Base-by-base conservation (phyloP, 2,888 invertebrate genomes). In the Melipona bicolor region DNA sequence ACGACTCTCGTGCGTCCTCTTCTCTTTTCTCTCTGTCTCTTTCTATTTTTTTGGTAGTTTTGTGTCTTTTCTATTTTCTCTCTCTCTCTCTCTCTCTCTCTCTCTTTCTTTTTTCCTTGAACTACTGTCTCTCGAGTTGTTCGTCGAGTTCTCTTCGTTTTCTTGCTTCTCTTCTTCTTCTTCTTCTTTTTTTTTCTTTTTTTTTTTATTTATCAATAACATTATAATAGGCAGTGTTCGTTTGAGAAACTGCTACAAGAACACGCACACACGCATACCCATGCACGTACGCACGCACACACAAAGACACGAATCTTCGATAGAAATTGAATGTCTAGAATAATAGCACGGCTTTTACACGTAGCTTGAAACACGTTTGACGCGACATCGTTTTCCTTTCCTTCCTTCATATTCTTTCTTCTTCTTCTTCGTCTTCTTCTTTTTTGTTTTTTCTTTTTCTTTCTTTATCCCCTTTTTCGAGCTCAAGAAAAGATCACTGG, bases 191-290 rank as follows among this genome's bases (percentile, higher is more conserved):
- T 73, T 78, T 50, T 6, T 13, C 49, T 43, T 54, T 36, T 52
- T 43, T 19, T 15, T 75, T 64, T 19, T 65, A 56, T 69, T 62
- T 79, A 80, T 85, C 70, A 75, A 78, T 85, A 89, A 82, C 76
- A 52, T 77, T 80, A 85, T 83, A 83, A 87, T 82, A 87, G 89
- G 89, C 89, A 89, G 89, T 89, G 89, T 89, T 89, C 88, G 89
- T 89, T 71, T 81, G 83, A 89, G 89, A 89, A 89, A 89, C 89
- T 89, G 89, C 89, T 89, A 89, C 83, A 70, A 65, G 69, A 85
- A 87, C 77, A 79, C 80, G 68, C 77, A 50, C 61, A 49, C 62
- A 32, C 68, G 43, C 61, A 19, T 4, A 27, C n/a, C 19, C 81
- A 59, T 15, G 15, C 50, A 24, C 27, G 24, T 77, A 77, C 77